A percentile compares a stretch with the other conserved stretches of the same genome.
phyloP scores from a whole-genome alignment of 64 coral and sea anemone genomes.

The Stichodactyla helianthus region DNA sequence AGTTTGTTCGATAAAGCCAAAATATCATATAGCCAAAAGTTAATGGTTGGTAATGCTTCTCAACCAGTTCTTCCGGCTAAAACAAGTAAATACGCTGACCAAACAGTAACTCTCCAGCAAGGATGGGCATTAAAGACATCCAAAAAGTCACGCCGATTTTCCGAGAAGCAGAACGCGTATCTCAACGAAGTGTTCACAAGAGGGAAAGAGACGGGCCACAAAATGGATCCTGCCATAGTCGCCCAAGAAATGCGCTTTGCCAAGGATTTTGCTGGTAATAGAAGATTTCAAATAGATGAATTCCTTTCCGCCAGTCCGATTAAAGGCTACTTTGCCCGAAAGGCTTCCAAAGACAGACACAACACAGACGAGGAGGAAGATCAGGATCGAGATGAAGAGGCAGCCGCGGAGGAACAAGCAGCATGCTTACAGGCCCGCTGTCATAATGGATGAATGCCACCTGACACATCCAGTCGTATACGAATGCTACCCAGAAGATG shows the following conservation, averaged over 20 bases:
- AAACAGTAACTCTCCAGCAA: background rate
- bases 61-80: background rate
- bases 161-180: conserved; percentile 18
- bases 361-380: too few relatives aligned
- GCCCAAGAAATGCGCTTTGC: conserved; percentile 48
- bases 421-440: too few relatives aligned
- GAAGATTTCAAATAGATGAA: conserved; percentile 6
- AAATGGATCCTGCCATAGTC: conserved; percentile 49
- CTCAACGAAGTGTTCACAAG: conserved; percentile 38
- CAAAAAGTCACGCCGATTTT: conserved; percentile 16
- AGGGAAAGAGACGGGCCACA: conserved; percentile 36
- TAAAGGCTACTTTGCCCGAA: too few relatives aligned
- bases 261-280: conserved; percentile 29
- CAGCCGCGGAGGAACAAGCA: too few relatives aligned
- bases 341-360: too few relatives aligned
- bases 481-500: too few relatives aligned
- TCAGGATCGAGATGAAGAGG: too few relatives aligned
- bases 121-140: conserved; percentile 29
- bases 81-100: too few relatives aligned
- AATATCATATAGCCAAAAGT: background rate
- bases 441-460: too few relatives aligned
- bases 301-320: background rate
- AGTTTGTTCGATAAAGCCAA: conserved; percentile 2
- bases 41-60: background rate
- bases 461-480: too few relatives aligned